phyloP scores from a whole-genome alignment of 2,797 vertebrate genomes.

The Urophycis tenuis region DNA sequence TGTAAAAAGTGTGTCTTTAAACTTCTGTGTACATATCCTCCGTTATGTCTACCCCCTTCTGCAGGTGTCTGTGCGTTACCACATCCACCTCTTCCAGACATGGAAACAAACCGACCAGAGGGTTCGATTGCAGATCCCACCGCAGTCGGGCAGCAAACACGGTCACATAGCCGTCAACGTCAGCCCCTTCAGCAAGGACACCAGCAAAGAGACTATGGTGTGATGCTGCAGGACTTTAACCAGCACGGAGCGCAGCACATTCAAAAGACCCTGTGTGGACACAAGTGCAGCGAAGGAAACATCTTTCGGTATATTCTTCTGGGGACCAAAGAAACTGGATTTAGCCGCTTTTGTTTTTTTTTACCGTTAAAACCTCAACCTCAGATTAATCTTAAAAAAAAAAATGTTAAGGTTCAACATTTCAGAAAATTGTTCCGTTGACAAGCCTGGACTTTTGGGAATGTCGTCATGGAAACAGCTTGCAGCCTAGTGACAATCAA shows the following conservation, averaged over 20 bases:
- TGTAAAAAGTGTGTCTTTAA: background rate
- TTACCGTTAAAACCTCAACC: background rate
- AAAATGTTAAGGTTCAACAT: background rate
- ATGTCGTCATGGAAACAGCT: background rate
- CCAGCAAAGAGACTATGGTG: slow-evolving; percentile 60
- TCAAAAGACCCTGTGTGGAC: background rate
- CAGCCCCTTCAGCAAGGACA: slow-evolving; percentile 37
- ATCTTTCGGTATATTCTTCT: background rate
- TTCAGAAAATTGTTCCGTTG: background rate
- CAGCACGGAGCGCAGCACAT: background rate
- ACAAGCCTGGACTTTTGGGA: background rate
- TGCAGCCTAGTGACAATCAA: background rate
- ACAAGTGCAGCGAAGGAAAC: background rate
- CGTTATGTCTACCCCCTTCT: background rate
- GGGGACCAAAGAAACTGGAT: background rate
- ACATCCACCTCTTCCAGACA: slow-evolving; percentile 55
- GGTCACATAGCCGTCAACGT: slow-evolving; percentile 26
- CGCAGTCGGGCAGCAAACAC: background rate
- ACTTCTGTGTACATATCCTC: background rate
- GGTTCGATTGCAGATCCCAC: slow-evolving; percentile 54
- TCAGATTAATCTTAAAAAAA: background rate
- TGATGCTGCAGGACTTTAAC: slow-evolving; percentile 19
- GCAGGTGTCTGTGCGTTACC: slow-evolving; percentile 65
- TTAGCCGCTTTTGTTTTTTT: too few relatives aligned
- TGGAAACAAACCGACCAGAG: slow-evolving; percentile 61